These are phyloP conservation scores for Dicrostonyx torquatus DNA, from an alignment of 2,797 vertebrate species.

Conservation along the genomic window DNA sequence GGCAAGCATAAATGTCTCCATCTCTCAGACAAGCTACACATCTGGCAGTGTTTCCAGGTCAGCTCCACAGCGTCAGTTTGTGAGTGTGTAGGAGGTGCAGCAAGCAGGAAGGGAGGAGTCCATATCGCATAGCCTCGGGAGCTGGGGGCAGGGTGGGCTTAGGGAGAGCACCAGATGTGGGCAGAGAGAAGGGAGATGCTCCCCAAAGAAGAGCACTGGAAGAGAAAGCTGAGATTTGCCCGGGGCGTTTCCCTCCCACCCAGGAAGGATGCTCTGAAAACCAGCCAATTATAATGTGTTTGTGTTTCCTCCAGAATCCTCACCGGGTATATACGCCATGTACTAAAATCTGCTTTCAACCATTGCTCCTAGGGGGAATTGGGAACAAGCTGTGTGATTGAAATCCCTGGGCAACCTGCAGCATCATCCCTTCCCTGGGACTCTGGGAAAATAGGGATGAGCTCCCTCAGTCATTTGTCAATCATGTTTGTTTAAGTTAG, in stretches of 20 bases:
- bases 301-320: not conserved
- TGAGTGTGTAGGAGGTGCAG: not conserved
- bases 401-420: not conserved
- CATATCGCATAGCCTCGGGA: not conserved
- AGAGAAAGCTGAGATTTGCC: not conserved
- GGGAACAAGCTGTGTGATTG: not conserved
- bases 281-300: not conserved
- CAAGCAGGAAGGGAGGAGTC: not conserved
- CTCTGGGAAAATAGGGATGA: not conserved
- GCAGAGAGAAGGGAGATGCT: not conserved
- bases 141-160: not conserved
- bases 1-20: not conserved
- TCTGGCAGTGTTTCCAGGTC: slow-evolving; percentile 31
- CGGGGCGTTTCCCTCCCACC: not conserved
- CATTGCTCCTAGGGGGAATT: not conserved
- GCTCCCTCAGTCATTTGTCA: not conserved
- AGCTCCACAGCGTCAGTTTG: not conserved
- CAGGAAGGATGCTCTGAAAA: not conserved
- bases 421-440: not conserved
- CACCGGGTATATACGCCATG: not conserved
- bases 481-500: not conserved
- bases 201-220: not conserved
- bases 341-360: not conserved
- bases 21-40: not conserved
- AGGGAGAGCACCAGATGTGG: not conserved